Evolutionary conservation across 1,140 invertebrate species (phyloP).

Genomic region (Zaprionus vittiger): DNA sequence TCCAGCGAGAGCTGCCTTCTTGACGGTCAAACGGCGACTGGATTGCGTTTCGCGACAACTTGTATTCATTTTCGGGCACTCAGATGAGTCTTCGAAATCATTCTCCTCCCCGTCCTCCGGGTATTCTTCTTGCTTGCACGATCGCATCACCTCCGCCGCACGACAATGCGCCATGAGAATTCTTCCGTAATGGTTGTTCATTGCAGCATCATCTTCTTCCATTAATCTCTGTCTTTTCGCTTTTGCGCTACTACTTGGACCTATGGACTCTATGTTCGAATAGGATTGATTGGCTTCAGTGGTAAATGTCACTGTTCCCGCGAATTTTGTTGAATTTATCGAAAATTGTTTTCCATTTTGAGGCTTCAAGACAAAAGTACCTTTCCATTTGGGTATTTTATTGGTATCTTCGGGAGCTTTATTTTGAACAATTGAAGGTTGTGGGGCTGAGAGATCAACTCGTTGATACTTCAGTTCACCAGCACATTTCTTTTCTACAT

Average conservation of each 20-base stretch:
- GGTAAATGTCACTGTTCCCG: background rate
- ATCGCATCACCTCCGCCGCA: background rate
- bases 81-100: background rate
- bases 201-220: background rate
- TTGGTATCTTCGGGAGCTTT: background rate
- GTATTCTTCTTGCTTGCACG: background rate
- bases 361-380: background rate
- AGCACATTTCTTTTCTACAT: background rate
- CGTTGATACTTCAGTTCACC: background rate
- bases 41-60: background rate
- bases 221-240: background rate
- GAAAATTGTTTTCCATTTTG: background rate
- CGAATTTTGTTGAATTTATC: background rate
- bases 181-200: background rate
- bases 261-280: background rate
- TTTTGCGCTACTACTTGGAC: background rate
- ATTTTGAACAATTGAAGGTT: background rate
- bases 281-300: background rate
- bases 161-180: background rate
- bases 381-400: background rate
- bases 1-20: background rate
- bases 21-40: background rate
- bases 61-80: background rate
- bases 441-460: background rate
- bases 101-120: background rate